These are phyloP conservation scores for Callyntrura guangdongensis DNA, from an alignment of 2,888 invertebrate species.

Conservation along the genomic window DNA sequence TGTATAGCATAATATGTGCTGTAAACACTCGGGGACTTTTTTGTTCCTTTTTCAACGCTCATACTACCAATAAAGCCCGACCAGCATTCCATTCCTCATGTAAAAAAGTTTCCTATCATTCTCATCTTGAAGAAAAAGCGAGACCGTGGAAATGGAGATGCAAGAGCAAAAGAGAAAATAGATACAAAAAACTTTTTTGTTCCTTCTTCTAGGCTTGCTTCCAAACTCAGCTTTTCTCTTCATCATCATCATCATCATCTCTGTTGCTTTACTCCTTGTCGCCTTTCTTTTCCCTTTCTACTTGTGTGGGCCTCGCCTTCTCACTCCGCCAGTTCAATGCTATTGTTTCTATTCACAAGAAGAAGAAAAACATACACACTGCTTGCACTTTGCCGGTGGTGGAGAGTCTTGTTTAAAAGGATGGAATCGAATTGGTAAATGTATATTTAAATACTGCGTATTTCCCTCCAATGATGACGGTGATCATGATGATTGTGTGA, in stretches of 20 bases:
- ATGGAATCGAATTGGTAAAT: conserved; percentile 43
- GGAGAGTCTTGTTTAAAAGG: conserved; percentile 36
- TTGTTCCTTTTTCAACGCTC: not conserved
- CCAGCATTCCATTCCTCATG: conserved; percentile 15
- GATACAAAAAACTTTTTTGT: conserved; percentile 66
- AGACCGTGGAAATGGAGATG: conserved; percentile 51
- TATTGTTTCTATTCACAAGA: conserved; percentile 6
- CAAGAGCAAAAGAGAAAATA: conserved; percentile 65
- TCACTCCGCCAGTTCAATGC: conserved; percentile 20
- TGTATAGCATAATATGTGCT: not conserved
- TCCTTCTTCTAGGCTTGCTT: conserved; percentile 35
- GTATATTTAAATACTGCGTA: conserved; percentile 51
- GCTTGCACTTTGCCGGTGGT: conserved; percentile 16
- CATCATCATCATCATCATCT: conserved; percentile 37
- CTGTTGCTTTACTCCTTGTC: conserved; percentile 19
- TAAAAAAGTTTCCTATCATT: conserved; percentile 41
- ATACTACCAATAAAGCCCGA: not conserved
- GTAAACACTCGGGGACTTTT: not conserved
- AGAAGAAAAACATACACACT: not conserved
- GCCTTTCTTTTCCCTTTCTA: conserved; percentile 26
- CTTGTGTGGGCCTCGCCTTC: conserved; percentile 45
- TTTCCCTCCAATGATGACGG: conserved; percentile 37
- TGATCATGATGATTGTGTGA: conserved; percentile 51
- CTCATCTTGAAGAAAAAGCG: conserved; percentile 39
- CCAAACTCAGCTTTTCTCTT: conserved; percentile 43